A percentile compares a stretch with the other conserved stretches of the same genome.
phyloP scores from a whole-genome alignment of 2,113 vertebrate genomes.

The Progne subis region DNA sequence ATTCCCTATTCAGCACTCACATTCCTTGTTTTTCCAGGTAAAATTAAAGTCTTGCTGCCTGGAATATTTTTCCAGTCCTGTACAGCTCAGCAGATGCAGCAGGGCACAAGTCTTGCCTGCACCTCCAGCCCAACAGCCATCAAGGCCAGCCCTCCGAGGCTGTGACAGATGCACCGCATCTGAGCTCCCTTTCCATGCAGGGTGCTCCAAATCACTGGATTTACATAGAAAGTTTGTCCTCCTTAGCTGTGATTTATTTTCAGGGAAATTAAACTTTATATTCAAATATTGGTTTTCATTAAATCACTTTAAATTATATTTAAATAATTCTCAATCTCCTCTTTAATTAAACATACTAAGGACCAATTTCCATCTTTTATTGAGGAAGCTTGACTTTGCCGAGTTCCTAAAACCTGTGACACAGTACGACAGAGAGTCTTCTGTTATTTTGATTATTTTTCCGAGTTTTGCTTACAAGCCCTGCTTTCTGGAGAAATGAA shows the following conservation, averaged over 20 bases:
- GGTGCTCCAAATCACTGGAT: neutral
- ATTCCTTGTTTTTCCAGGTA: neutral
- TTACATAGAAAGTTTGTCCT: neutral
- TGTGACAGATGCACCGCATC: neutral
- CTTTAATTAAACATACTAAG: slow-evolving; percentile 18
- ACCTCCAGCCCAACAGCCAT: neutral
- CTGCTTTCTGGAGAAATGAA: neutral
- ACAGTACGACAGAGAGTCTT: neutral
- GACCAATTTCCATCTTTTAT: slow-evolving; percentile 16
- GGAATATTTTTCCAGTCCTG: neutral
- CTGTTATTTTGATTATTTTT: neutral
- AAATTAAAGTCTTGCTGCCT: neutral
- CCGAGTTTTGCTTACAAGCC: neutral
- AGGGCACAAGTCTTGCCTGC: neutral
- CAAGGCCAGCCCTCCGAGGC: neutral
- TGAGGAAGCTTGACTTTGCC: neutral
- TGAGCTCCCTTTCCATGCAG: neutral
- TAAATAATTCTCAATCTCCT: slow-evolving; percentile 32
- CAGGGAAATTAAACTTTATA: slow-evolving; percentile 15
- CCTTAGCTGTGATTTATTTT: slow-evolving; percentile 18
- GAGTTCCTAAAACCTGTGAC: neutral
- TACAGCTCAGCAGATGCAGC: neutral
- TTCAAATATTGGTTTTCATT: slow-evolving; percentile 35
- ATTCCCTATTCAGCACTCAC: neutral
- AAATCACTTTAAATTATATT: slow-evolving; percentile 30